These are phyloP conservation scores for Clinocottus analis DNA, from an alignment of 2,113 vertebrate species.

Conservation along the genomic window DNA sequence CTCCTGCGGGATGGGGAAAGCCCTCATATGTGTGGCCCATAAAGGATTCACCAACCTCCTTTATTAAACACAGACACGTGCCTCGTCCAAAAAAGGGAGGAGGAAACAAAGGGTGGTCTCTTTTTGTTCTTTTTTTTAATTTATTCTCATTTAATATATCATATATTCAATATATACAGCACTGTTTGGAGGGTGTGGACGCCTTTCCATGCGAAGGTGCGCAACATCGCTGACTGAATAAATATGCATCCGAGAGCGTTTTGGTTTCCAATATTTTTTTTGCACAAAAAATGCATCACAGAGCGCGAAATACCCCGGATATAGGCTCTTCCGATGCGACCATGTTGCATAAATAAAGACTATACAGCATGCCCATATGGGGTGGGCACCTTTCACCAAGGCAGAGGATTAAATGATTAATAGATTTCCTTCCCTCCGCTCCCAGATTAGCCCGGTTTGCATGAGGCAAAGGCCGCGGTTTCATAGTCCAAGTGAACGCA, in stretches of 20 bases:
- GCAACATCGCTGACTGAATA: conserved; percentile 19
- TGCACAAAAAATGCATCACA: background rate
- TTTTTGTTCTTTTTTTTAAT: background rate
- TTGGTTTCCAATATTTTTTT: no score
- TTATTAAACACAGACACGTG: background rate
- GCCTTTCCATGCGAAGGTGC: conserved; percentile 28
- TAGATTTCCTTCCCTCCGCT: conserved; percentile 53
- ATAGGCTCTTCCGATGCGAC: background rate
- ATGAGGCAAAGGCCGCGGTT: conserved; percentile 42
- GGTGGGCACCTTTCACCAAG: conserved; percentile 9
- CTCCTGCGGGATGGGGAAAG: conserved; percentile 7
- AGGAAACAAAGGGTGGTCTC: background rate
- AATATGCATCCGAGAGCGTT: background rate
- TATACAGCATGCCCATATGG: background rate
- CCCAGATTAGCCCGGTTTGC: conserved; percentile 61
- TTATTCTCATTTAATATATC: background rate
- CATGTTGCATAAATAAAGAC: background rate
- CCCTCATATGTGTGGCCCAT: background rate
- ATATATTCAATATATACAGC: background rate
- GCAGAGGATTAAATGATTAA: conserved; percentile 63
- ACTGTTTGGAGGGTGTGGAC: conserved; percentile 38
- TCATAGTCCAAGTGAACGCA: conserved; percentile 43
- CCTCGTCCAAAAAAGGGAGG: background rate
- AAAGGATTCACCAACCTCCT: background rate
- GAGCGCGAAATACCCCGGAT: background rate